Evolutionary conservation across 2,113 vertebrate genomes (phyloP), one percentile per base, ranked within the genome.

Genomic region (Spheniscus mendiculus): DNA sequence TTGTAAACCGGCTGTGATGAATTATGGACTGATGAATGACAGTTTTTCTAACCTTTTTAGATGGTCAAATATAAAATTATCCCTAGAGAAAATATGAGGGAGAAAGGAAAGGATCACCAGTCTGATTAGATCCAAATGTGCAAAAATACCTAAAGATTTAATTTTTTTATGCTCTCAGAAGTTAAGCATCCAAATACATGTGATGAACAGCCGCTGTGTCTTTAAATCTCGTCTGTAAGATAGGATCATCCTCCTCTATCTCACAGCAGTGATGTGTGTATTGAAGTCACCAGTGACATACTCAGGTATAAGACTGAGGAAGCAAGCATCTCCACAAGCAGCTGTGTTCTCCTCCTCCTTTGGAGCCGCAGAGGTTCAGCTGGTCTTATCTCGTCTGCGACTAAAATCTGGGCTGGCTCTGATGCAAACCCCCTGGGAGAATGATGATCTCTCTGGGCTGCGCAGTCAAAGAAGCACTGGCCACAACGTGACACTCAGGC

Each of bases 401-500:
- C 55, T 78, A 32, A 90, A 84, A 38, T 44, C 19, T 42, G 34
- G 47, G 30, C 59, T 82, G 45, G 45, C 26, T 83, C 1, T 4
- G 42, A 40, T 49, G 47, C 53, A 63, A 17, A 21, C 4, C 10
- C 9, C 12, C 16, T 45, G 55, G 22, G 36, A 67, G 36, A 50
- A 42, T 3, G 11, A 38, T n/a, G 29, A 55, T 44, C 26, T 6
- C 23, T 70, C 40, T 2, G 2, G 36, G 11, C 44, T 87, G 56
- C 2, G 0, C 32, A 52, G 38, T 42, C 56, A 69, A 40, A 87
- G 36, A 23, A 72, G 26, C 9, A 1, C 25, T 13, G 27, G 12
- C 20, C 34, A 45, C n/a, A 56, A 10, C 1, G 1, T 27, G 38
- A 20, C 3, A 4, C 14, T 59, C 10, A 50, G 59, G 52, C 0